Percentiles rank a stretch among this genome's conserved stretches.
These are phyloP conservation scores for Pelecanus crispus DNA, from an alignment of 2,113 vertebrate genomes.

Conservation along the genomic window DNA sequence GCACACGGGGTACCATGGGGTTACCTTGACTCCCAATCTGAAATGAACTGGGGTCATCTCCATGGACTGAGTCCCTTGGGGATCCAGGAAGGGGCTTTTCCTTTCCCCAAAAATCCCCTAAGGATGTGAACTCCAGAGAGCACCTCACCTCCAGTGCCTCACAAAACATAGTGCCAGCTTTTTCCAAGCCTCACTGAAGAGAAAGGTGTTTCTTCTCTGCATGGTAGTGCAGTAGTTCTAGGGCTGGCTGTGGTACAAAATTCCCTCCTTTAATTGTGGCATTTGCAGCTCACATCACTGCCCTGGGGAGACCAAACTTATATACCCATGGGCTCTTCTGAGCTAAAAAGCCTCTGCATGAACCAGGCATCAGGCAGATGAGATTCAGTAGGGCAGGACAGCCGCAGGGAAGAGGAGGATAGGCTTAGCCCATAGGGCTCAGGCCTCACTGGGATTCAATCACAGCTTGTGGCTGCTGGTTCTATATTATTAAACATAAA, in stretches of 20 bases:
- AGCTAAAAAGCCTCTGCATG: not conserved
- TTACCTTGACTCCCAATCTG: not conserved
- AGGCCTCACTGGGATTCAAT: not conserved
- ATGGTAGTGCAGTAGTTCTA: not conserved
- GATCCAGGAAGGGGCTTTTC: not conserved
- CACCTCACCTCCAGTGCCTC: not conserved
- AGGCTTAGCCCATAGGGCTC: not conserved
- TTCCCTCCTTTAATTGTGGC: not conserved
- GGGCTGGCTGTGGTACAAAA: not conserved
- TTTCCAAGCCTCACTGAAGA: not conserved
- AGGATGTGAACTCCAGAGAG: not conserved
- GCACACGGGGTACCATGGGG: fast-evolving
- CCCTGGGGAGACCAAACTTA: not conserved
- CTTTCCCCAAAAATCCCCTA: not conserved
- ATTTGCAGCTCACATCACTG: not conserved
- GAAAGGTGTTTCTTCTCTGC: not conserved
- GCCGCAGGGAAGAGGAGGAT: not conserved
- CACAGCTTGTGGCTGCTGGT: not conserved
- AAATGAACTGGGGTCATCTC: not conserved
- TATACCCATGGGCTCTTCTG: not conserved
- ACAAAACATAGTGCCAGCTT: not conserved
- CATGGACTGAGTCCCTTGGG: not conserved
- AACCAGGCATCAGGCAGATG: not conserved
- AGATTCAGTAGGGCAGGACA: not conserved
- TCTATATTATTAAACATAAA: slow-evolving; percentile 28